Percentiles rank a stretch among this genome's conserved stretches.
These are phyloP conservation scores for Molossus alvarezi DNA, from an alignment of 2,797 vertebrate species.

Conservation along the genomic window DNA sequence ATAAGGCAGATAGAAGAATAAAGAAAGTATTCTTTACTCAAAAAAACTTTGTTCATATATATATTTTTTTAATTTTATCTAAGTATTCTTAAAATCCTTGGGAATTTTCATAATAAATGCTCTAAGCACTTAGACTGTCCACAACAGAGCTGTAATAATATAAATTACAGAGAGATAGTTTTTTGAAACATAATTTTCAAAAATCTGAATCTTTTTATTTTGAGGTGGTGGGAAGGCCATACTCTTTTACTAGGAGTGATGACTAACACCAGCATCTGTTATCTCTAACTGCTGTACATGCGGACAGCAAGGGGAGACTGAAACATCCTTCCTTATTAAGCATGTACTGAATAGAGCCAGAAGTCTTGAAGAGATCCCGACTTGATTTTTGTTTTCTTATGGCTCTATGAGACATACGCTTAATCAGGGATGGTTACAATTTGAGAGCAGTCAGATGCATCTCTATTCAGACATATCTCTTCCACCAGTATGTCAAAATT, in stretches of 20 bases:
- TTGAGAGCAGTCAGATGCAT: neutral
- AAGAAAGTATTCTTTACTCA: neutral
- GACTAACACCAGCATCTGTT: neutral
- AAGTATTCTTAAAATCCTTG: slow-evolving; percentile 33
- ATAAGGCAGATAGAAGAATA: neutral
- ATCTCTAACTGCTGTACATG: neutral
- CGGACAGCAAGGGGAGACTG: neutral
- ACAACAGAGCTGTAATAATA: neutral
- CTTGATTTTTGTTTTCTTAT: neutral
- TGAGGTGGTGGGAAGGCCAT: neutral
- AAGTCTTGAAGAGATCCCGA: neutral
- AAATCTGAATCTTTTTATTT: neutral
- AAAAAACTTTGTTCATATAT: neutral
- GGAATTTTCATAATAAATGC: neutral
- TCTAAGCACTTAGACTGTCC: neutral
- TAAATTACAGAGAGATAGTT: neutral
- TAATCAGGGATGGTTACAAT: neutral
- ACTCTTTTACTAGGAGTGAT: neutral
- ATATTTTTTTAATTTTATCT: neutral
- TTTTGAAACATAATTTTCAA: slow-evolving; percentile 22
- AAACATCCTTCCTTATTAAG: neutral
- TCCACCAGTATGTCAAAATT: neutral
- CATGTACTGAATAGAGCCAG: neutral
- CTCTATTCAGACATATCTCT: slow-evolving; percentile 8
- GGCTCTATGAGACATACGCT: neutral